phyloP scores from a whole-genome alignment of 2,888 invertebrate genomes.

The Thyatira batis region DNA sequence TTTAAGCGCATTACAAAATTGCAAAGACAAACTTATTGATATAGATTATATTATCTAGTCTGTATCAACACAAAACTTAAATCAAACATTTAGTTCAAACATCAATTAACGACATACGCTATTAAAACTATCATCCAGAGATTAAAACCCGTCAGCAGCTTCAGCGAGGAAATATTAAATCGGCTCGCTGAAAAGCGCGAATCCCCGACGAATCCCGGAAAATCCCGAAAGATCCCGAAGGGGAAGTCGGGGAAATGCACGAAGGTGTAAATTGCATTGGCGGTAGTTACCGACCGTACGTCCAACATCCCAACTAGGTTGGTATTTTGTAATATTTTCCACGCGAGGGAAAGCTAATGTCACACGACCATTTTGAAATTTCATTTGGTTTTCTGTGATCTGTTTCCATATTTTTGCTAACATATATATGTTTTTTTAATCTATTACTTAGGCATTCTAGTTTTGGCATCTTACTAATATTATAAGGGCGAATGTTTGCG shows the following conservation, averaged over 20 bases:
- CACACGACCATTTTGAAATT: neutral
- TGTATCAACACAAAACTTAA: neutral
- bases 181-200: neutral
- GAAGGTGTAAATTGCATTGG: neutral
- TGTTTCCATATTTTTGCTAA: too few relatives aligned
- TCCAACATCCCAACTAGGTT: neutral
- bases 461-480: too few relatives aligned
- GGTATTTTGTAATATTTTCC: neutral
- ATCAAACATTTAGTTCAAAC: neutral
- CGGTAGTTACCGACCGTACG: neutral
- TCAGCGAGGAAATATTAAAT: neutral
- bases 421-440: neutral
- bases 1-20: too few relatives aligned
- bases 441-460: neutral
- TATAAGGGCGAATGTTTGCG: too few relatives aligned
- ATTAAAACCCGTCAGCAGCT: neutral
- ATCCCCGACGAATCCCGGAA: neutral
- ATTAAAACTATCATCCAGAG: neutral
- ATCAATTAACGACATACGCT: neutral
- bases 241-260: neutral
- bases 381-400: neutral
- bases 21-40: too few relatives aligned
- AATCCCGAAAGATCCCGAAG: neutral
- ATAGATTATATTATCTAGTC: too few relatives aligned
- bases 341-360: neutral